A percentile compares a stretch with the other conserved stretches of the same genome.
These are phyloP conservation scores for Sympetrum striolatum DNA, from an alignment of 2,888 invertebrate species.

Conservation along the genomic window DNA sequence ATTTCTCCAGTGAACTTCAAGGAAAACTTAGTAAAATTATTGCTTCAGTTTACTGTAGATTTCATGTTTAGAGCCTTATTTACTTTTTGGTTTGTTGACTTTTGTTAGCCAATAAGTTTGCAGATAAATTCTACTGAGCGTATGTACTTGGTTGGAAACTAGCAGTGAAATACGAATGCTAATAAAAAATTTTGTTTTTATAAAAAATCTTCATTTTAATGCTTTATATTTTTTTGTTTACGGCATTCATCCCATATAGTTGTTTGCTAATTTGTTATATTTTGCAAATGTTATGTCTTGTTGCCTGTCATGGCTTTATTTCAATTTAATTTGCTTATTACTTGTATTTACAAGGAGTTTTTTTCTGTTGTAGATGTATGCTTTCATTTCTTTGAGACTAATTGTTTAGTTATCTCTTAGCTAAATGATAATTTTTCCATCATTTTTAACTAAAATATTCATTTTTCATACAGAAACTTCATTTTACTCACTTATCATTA, in stretches of 20 bases:
- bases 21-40: neutral
- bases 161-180: constrained; percentile 17
- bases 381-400: constrained; percentile 51
- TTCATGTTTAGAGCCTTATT: constrained; percentile 12
- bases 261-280: constrained; percentile 45
- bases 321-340: constrained; percentile 55
- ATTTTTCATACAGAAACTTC: too few relatives aligned
- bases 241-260: constrained; percentile 44
- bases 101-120: neutral
- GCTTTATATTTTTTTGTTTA: constrained; percentile 35
- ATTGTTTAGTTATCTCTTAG: constrained; percentile 35
- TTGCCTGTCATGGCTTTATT: too few relatives aligned
- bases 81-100: constrained; percentile 15
- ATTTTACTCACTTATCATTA: too few relatives aligned
- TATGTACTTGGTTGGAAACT: constrained; percentile 28
- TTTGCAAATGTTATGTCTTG: too few relatives aligned
- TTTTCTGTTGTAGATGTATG: constrained; percentile 54
- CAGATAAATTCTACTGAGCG: neutral
- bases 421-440: neutral
- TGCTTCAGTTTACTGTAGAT: constrained; percentile 14
- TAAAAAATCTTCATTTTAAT: constrained; percentile 46
- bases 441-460: too few relatives aligned
- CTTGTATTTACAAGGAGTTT: constrained; percentile 57
- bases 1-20: constrained; percentile 8
- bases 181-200: constrained; percentile 45